Evolutionary conservation across 2,888 invertebrate species (phyloP), one percentile per base, ranked within the genome.

Genomic region (Coenonympha arcania): DNA sequence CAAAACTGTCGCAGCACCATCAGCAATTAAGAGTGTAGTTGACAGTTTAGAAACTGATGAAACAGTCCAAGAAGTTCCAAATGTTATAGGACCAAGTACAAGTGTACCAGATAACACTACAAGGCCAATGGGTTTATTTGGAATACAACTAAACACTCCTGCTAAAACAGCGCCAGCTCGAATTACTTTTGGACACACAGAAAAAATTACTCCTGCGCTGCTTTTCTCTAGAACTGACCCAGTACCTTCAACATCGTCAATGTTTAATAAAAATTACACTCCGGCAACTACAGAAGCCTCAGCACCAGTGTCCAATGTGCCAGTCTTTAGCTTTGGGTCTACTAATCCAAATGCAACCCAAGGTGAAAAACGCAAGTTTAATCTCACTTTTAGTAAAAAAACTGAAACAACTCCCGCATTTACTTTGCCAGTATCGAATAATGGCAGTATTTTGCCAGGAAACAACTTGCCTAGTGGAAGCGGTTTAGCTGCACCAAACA

Each of bases 241-340:
- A 2, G 48, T 48, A 13, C 52, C 64, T 6, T 11, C 60, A n/a
- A 42, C 56, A 16, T 20, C 54, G 4, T 57, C 67, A 11, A 33
- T 71, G 33, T 71, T 73, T 56, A 59, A 63, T 43, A 65, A 62
- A 48, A 59, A 58, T n/a, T 62, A 61, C 20, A 20, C 60, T 8
- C 39, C 54, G 2, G 50, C 50, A 33, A 48, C 58, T 8, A 54
- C 62, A 39, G 39, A 45, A 8, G 9, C 53, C n/a, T 11, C 52
- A 6, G 40, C 50, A 4, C 15, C 50, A 5, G 28, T 55, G 19
- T 20, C 58, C 11, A 49, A 45, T 9, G 55, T 66, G 1, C 60
- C 75, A n/a, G 36, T 77, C 18, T 84, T 83, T 48, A 71, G 63
- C 55, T 79, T 81, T 47, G 75, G 76, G 1, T 59, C 34, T 11